Conservation (phyloP, 2,113 vertebrate species). For the Phoenicopterus ruber region DNA sequence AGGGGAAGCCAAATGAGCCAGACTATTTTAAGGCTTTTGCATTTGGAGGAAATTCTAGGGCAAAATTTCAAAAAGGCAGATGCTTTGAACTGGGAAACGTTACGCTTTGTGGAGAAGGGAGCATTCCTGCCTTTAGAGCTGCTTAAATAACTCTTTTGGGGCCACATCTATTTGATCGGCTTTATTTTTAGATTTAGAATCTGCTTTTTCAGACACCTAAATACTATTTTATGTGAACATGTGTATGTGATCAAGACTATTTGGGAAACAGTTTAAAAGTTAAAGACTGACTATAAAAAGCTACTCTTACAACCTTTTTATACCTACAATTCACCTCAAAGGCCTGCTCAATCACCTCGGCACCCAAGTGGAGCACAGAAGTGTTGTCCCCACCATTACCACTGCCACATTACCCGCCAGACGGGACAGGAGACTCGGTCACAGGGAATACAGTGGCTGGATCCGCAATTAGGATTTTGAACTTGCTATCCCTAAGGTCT, state of each 20-base stretch:
- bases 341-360: not conserved
- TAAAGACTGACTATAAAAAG: not conserved
- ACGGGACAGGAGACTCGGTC: not conserved
- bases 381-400: not conserved
- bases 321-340: not conserved
- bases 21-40: conserved; percentile 47
- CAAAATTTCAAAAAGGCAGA: conserved; percentile 45
- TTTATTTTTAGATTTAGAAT: conserved; percentile 35
- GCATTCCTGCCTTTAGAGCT: conserved; percentile 1
- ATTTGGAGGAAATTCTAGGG: conserved; percentile 58
- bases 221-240: not conserved
- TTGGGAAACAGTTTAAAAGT: not conserved
- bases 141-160: conserved; percentile 17
- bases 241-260: not conserved
- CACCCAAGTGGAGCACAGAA: not conserved
- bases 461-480: not conserved
- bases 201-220: conserved; percentile 18
- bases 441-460: not conserved
- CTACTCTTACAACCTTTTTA: not conserved
- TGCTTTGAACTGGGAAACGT: conserved; percentile 41
- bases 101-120: not conserved
- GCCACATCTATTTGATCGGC: not conserved
- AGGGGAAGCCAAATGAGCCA: conserved; percentile 36
- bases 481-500: not conserved
- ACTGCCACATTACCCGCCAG: not conserved